Evolutionary conservation across 2,113 vertebrate genomes (phyloP).

Genomic region (Lagopus muta): DNA sequence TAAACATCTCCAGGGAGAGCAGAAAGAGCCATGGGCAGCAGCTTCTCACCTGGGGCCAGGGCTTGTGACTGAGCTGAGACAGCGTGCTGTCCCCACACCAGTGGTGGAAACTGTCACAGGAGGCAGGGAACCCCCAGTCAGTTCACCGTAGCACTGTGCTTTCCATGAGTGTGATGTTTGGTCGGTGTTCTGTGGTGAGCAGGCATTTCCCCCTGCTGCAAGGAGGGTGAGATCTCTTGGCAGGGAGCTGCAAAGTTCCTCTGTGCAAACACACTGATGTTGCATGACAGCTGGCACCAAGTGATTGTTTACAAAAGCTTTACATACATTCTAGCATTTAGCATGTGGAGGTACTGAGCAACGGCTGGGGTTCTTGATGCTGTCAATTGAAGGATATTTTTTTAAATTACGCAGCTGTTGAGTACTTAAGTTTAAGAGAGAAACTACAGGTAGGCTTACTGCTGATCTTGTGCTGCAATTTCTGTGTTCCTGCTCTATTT

Average conservation of each 20-base stretch:
- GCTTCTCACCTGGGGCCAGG: background rate
- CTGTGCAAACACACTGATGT: background rate
- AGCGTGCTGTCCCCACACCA: accelerated
- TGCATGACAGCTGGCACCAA: background rate
- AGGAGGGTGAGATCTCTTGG: background rate
- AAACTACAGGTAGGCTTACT: background rate
- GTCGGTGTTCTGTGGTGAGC: accelerated
- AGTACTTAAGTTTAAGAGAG: background rate
- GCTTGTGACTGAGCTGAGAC: background rate
- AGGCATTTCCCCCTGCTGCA: background rate
- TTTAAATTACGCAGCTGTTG: background rate
- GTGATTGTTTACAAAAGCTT: accelerated
- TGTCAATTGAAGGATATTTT: background rate
- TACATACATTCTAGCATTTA: background rate
- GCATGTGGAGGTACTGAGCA: background rate
- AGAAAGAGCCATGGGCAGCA: background rate
- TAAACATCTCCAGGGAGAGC: background rate
- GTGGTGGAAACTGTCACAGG: background rate
- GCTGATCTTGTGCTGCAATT: background rate
- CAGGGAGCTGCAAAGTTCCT: background rate
- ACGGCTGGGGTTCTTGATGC: background rate
- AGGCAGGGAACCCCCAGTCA: background rate
- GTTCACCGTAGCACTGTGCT: background rate
- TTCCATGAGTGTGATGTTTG: background rate
- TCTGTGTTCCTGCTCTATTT: background rate